Evolutionary conservation across 2,113 vertebrate species (phyloP).

Genomic region (Cisticola juncidis): DNA sequence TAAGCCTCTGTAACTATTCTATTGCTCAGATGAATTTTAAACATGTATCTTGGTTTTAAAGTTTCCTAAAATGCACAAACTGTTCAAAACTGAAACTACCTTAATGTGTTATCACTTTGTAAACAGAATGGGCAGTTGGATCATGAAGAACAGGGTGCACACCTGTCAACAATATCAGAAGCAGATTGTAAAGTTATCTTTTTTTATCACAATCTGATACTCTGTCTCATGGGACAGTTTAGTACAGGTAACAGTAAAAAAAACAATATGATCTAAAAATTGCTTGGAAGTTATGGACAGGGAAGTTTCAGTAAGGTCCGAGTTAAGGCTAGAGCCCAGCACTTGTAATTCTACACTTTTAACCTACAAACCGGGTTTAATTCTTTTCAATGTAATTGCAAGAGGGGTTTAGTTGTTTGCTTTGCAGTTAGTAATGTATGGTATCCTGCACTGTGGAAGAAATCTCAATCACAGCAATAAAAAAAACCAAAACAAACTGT

Average conservation of each 20-base stretch:
- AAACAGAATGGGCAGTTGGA: background rate
- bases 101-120: background rate
- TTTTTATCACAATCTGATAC: background rate
- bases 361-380: background rate
- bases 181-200: background rate
- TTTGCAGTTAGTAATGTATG: background rate
- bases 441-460: background rate
- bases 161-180: background rate
- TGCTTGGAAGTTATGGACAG: background rate
- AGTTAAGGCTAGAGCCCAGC: background rate
- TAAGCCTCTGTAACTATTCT: background rate
- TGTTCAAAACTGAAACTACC: background rate
- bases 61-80: background rate
- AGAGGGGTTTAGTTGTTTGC: background rate
- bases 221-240: background rate
- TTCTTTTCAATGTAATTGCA: background rate
- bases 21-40: background rate
- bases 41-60: background rate
- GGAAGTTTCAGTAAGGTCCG: background rate
- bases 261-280: background rate
- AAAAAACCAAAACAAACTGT: background rate
- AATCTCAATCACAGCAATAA: background rate
- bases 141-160: background rate
- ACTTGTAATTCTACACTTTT: background rate
- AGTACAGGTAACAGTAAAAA: background rate